A percentile compares a stretch with the other conserved stretches of the same genome.
Evolutionary conservation across 2,888 invertebrate species (phyloP).

Genomic region (Anaspis maculata): DNA sequence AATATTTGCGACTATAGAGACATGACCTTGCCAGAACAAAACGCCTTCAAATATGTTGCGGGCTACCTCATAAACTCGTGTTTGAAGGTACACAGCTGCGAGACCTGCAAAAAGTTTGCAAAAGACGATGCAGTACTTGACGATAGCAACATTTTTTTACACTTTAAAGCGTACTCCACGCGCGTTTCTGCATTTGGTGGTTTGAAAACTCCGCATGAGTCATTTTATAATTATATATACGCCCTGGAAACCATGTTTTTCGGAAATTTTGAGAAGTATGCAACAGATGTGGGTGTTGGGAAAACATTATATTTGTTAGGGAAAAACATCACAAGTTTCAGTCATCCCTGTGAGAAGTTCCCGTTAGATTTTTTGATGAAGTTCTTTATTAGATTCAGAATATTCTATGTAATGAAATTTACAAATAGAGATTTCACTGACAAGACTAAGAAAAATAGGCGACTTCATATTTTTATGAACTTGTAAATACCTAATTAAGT

Average conservation of each 20-base stretch:
- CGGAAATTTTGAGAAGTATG: conserved; percentile 3
- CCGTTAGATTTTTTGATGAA: too few species aligned
- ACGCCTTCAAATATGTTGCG: too few species aligned
- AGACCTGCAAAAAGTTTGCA: conserved; percentile 5
- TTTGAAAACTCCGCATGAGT: conserved; percentile 6
- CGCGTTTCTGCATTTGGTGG: conserved; percentile 4
- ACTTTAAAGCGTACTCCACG: conserved; percentile 11
- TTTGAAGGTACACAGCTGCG: conserved; percentile 9
- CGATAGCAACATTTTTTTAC: conserved; percentile 5
- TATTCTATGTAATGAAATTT: too few species aligned
- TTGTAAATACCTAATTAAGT: too few species aligned
- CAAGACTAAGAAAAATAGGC: too few species aligned
- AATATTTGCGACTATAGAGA: conserved; percentile 7
- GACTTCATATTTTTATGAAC: too few species aligned
- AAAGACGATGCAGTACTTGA: conserved; percentile 4
- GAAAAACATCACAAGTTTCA: conserved; percentile 1
- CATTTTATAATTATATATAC: conserved; percentile 5
- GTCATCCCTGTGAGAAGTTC: conserved; percentile 7
- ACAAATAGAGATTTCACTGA: too few species aligned
- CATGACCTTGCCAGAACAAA: too few species aligned
- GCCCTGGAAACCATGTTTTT: conserved; percentile 7
- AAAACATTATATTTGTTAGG: neutral
- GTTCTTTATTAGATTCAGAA: too few species aligned
- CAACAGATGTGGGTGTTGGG: neutral
- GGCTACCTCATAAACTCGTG: too few species aligned